Evolutionary conservation across 2,888 invertebrate genomes (phyloP).

Genomic region (Lasioglossum marginatum): DNA sequence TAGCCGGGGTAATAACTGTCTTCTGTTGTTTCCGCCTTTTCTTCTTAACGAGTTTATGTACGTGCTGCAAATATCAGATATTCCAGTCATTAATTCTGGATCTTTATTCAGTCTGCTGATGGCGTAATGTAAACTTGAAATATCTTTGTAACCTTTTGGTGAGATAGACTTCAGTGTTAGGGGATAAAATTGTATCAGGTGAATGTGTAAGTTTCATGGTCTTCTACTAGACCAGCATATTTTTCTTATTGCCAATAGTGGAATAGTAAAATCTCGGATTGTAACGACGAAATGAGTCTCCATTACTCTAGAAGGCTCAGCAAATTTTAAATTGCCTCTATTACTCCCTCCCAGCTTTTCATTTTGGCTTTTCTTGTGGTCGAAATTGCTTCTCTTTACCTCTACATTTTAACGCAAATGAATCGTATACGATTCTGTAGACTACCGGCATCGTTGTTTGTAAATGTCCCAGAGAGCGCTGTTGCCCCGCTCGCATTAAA

Average conservation of each 20-base stretch:
- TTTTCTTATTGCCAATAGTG: neutral
- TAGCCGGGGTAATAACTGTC: neutral
- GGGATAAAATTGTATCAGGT: neutral
- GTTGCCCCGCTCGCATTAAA: slow-evolving; percentile 31
- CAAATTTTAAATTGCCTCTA: neutral
- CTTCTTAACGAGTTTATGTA: neutral
- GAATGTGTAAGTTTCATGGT: neutral
- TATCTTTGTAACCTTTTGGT: neutral
- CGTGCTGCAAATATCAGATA: neutral
- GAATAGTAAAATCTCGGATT: neutral
- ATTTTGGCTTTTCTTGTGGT: neutral
- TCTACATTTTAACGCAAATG: neutral
- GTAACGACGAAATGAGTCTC: neutral
- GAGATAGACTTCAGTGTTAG: neutral
- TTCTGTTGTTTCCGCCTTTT: neutral
- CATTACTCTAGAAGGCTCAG: neutral
- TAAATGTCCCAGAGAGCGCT: slow-evolving; percentile 13
- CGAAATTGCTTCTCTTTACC: neutral
- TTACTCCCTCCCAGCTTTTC: neutral
- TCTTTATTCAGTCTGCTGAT: neutral
- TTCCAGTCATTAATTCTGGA: neutral
- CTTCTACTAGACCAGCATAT: neutral
- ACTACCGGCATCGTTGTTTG: neutral
- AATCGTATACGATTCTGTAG: neutral
- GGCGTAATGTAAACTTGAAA: neutral